phyloP scores from a whole-genome alignment of 1,140 invertebrate species.

The Aradophagus sp. region DNA sequence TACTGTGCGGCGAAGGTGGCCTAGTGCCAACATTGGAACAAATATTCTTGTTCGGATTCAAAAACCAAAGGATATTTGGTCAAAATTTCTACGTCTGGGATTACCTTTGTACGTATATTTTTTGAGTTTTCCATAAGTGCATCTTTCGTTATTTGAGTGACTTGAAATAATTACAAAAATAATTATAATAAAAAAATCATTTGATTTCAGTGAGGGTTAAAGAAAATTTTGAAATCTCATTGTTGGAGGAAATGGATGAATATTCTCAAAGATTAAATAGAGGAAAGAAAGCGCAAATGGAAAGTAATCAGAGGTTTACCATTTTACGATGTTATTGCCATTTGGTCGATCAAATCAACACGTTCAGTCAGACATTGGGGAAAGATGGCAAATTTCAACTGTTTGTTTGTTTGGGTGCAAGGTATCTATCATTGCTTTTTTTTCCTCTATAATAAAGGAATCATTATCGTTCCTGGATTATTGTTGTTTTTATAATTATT shows the following conservation, averaged over 20 bases:
- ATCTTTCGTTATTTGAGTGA: neutral
- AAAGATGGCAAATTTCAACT: slow-evolving; percentile 99
- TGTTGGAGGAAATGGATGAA: slow-evolving; percentile 78
- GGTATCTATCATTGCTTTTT: too few relatives aligned
- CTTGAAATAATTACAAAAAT: neutral
- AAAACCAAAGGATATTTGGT: slow-evolving; percentile 92
- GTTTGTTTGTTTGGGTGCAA: slow-evolving; percentile 87
- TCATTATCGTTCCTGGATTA: too few relatives aligned
- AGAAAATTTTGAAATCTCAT: slow-evolving; percentile 86
- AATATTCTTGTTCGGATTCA: slow-evolving; percentile 95
- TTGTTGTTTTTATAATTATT: neutral
- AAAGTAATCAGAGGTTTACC: slow-evolving; percentile 78
- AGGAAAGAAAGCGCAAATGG: slow-evolving; percentile 64
- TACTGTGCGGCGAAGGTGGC: slow-evolving; percentile 96
- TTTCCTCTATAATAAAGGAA: too few relatives aligned
- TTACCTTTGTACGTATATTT: slow-evolving; percentile 86
- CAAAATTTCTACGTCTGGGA: slow-evolving; percentile 98
- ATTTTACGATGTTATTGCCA: slow-evolving; percentile 86
- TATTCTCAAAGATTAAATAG: slow-evolving; percentile 69
- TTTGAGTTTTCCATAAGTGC: too few relatives aligned
- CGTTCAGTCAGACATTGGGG: slow-evolving; percentile 88
- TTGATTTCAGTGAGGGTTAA: slow-evolving; percentile 85
- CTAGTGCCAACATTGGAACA: slow-evolving; percentile 94
- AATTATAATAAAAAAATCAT: slow-evolving; percentile 25
- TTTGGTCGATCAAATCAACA: slow-evolving; percentile 88